Percentiles rank a stretch among this genome's conserved stretches.
Evolutionary conservation across 2,113 vertebrate species (phyloP).

Genomic region (Empidonax alnorum): DNA sequence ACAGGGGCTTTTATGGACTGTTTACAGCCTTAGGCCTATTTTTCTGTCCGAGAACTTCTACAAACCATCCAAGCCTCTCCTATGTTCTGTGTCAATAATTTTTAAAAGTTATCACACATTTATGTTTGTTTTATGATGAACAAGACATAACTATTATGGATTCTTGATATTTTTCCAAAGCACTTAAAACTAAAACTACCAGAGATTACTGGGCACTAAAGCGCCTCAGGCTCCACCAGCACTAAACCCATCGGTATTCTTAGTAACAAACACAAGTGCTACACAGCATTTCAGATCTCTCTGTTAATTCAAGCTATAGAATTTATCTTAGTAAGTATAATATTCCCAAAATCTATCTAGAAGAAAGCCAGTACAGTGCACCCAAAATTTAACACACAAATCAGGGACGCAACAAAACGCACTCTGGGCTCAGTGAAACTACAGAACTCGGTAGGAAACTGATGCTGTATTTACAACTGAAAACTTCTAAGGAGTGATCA

Average conservation of each 20-base stretch:
- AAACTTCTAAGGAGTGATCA: not conserved
- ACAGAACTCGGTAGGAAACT: not conserved
- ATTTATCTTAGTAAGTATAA: not conserved
- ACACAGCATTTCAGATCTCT: not conserved
- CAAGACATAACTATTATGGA: not conserved
- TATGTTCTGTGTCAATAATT: not conserved
- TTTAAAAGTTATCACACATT: not conserved
- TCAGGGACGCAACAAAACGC: not conserved
- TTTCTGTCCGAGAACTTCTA: not conserved
- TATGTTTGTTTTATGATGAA: not conserved
- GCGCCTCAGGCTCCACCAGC: not conserved
- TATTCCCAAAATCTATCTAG: not conserved
- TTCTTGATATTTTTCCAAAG: not conserved
- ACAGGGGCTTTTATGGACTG: not conserved
- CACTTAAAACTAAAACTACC: conserved; percentile 15
- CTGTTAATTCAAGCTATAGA: not conserved
- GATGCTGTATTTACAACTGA: not conserved
- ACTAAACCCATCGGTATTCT: not conserved
- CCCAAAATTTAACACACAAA: not conserved
- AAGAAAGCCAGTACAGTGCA: not conserved
- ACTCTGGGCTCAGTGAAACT: not conserved
- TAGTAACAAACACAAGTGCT: not conserved
- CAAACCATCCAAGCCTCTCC: not conserved
- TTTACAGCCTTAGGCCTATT: not conserved
- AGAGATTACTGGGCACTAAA: conserved; percentile 23